Evolutionary conservation across 2,888 invertebrate species (phyloP).

Genomic region (Isotomurus palustris): DNA sequence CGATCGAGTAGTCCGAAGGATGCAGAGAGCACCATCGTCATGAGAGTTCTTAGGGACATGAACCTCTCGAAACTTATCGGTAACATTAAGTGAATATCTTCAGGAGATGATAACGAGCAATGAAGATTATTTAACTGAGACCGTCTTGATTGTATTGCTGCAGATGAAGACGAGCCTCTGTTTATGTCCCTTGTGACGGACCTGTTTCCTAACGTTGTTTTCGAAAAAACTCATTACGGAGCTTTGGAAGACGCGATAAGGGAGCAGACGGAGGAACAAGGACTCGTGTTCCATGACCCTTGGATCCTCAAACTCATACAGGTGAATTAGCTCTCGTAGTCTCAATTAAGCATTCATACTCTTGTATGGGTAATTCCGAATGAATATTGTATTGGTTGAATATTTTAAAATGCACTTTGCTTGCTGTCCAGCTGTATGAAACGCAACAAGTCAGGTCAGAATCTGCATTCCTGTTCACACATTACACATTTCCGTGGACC

Average conservation of each 20-base stretch:
- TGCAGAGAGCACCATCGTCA: constrained; percentile 91
- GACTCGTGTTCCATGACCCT: constrained; percentile 84
- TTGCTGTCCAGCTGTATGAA: constrained; percentile 69
- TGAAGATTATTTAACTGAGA: no score
- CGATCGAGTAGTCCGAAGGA: constrained; percentile 78
- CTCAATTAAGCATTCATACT: neutral
- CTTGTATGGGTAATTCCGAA: neutral
- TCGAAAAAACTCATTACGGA: constrained; percentile 86
- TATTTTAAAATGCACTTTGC: no score
- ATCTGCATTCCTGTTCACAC: no score
- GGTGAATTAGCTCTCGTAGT: constrained; percentile 51
- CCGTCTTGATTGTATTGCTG: neutral
- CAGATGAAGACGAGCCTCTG: constrained; percentile 93
- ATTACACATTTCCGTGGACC: neutral
- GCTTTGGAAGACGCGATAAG: constrained; percentile 84
- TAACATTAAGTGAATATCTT: constrained; percentile 33
- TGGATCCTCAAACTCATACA: constrained; percentile 93
- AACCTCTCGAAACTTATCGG: constrained; percentile 89
- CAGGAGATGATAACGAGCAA: neutral
- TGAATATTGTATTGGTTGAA: neutral
- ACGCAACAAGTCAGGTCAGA: constrained; percentile 78
- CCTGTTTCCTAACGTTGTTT: constrained; percentile 87
- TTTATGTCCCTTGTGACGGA: constrained; percentile 94
- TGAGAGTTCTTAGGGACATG: constrained; percentile 94
- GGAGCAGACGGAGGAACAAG: constrained; percentile 72